phyloP scores from a whole-genome alignment of 2,888 invertebrate genomes.

The Drosophila prolongata region DNA sequence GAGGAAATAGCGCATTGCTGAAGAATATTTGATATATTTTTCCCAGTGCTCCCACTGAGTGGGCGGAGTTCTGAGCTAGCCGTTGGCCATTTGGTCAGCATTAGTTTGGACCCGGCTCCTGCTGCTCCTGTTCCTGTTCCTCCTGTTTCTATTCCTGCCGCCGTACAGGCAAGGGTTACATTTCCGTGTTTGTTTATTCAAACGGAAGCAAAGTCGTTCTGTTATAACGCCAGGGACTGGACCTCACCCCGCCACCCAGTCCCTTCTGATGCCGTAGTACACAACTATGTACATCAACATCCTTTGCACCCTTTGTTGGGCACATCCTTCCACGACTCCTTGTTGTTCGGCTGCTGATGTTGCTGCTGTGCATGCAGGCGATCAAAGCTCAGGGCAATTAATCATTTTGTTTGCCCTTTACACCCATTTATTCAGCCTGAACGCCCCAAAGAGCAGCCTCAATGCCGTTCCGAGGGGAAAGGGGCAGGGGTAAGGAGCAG shows the following conservation, averaged over 20 bases:
- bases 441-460: conserved; percentile 72
- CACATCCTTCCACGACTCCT: conserved; percentile 61
- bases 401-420: conserved; percentile 85
- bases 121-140: conserved; percentile 19
- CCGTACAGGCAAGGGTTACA: conserved; percentile 70
- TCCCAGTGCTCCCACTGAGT: conserved; percentile 3
- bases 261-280: conserved; percentile 30
- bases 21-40: background rate
- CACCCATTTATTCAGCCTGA: conserved; percentile 82
- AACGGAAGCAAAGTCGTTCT: conserved; percentile 80
- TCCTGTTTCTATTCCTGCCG: conserved; percentile 32
- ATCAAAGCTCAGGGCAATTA: conserved; percentile 85
- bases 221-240: conserved; percentile 75
- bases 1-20: too few relatives aligned
- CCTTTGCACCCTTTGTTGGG: conserved; percentile 75
- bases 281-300: conserved; percentile 62
- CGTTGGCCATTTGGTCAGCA: conserved; percentile 66
- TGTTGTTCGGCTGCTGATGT: conserved; percentile 36
- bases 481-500: background rate
- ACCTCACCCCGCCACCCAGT: conserved; percentile 9
- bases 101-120: conserved; percentile 57
- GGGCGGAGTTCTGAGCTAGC: conserved; percentile 38
- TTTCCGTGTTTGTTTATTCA: conserved; percentile 82
- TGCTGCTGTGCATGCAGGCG: conserved; percentile 74
- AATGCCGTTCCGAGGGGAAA: conserved; percentile 5